Base-by-base conservation (phyloP, 2,888 invertebrate species). In the Folsomia manolachei region DNA sequence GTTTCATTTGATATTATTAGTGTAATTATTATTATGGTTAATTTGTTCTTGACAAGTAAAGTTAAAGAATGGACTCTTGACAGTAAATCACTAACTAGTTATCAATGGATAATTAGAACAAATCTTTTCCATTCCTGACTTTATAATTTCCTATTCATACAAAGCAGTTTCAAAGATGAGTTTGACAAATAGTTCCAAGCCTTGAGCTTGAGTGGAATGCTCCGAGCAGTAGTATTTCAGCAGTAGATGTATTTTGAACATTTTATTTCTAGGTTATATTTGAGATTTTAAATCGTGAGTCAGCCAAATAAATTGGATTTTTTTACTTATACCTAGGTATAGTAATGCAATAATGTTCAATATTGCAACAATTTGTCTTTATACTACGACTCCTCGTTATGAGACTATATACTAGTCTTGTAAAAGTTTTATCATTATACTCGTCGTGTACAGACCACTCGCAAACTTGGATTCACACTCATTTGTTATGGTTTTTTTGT, bases 401-500 rank as follows among this genome's bases (percentile, higher is more conserved):
- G 14, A 39, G 7, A 39, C 39, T 9, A 4, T 14, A 14, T 39
- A 39, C 39, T n/a, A n/a, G n/a, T n/a, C n/a, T n/a, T n/a, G n/a
- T n/a, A n/a, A n/a, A n/a, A n/a, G n/a, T n/a, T n/a, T n/a, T n/a
- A 39, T 39, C 39, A 39, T 39, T 14, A 39, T 39, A 4, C 39
- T 39, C 39, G 14, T 39, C 39, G 14, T 39, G 39, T 14, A 9
- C n/a, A 14, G 14, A 39, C 39, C 4, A 39, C 7, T 39, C 4
- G 39, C 39, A 39, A 39, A 39, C 14, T 14, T 39, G 4, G 21
- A 19, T 56, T 18, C 56, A 56, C 56, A 56, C 7, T 7, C 56
- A 56, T 56, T 56, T 56, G 56, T 56, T 56, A 56, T 56, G 56
- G 11, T 21, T 56, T 56, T 56, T 56, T 56, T 56, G 21, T 56